These are phyloP conservation scores for Nephila pilipes DNA, from an alignment of 1,140 invertebrate genomes.

Conservation along the genomic window DNA sequence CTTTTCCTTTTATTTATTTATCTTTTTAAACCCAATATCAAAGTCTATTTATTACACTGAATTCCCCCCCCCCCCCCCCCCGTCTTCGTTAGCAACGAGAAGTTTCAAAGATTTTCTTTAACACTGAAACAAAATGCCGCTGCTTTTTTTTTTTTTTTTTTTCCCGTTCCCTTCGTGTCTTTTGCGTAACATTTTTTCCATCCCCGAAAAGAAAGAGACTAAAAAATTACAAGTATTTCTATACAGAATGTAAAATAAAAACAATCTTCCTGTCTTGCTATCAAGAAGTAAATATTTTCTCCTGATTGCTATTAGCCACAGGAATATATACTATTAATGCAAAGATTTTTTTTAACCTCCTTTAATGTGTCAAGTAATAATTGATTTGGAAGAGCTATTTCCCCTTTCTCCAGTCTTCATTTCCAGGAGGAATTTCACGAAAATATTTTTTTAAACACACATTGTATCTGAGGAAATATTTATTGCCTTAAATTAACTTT, in stretches of 20 bases:
- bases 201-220: background rate
- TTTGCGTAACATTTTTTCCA: too few relatives aligned
- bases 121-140: background rate
- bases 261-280: background rate
- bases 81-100: too few relatives aligned
- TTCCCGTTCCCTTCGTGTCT: too few relatives aligned
- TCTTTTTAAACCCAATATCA: background rate
- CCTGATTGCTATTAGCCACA: background rate
- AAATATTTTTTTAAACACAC: background rate
- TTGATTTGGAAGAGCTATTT: constrained; percentile 24
- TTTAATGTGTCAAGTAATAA: constrained; percentile 53
- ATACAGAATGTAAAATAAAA: background rate
- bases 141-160: too few relatives aligned
- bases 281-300: constrained; percentile 27
- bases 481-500: constrained; percentile 18
- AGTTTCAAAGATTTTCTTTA: background rate
- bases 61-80: background rate
- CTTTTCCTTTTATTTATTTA: background rate
- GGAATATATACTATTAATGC: background rate
- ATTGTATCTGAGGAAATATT: background rate
- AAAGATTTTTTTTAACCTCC: background rate
- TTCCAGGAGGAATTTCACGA: background rate
- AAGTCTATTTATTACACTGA: background rate
- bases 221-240: background rate
- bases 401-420: background rate